Evolutionary conservation across 2,113 vertebrate species (phyloP), one percentile per base, ranked within the genome.

Genomic region (Rhabdornis inornatus): DNA sequence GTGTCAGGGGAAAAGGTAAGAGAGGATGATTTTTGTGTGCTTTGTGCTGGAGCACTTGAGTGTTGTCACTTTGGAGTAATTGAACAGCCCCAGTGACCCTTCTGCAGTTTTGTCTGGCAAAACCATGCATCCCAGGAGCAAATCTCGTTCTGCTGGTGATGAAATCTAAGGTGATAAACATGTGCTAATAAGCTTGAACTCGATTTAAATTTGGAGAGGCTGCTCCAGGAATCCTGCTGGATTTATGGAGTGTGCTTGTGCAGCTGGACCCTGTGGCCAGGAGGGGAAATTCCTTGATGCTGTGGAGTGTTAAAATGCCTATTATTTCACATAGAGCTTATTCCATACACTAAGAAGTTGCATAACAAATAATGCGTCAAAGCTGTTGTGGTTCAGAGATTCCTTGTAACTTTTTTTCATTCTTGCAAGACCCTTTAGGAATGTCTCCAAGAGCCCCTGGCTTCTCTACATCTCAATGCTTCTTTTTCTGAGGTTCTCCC

Each of bases 111-210:
- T 83, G 45, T 52, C 57, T 52, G 72, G 66, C 71, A 72, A 87
- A 96, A 63, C 37, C 25, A 15, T 63, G 52, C 37, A 23, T 71
- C 55, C 25, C 83, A 82, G 75, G 71, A 83, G 68, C 60, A 68
- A 71, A 49, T 27, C 57, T 33, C 30, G 25, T 91, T 77, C 81
- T 83, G 74, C n/a, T 69, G n/a, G 37, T 92, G 63, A 45, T 71
- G 82, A 60, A 80, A 52, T 77, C 39, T 50, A 59, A 94, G 88
- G 90, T 96, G 89, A 97, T 90, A 94, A 97, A 95, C 60, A 52
- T 33, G 59, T 75, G 84, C 87, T 96, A 85, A 95, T 93, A 83
- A 95, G 78, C 69, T 80, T 76, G 56, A 80, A 63, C 44, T 75
- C 1, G 0, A 57, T 89, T 87, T 80, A 44, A 82, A 28, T 68